Evolutionary conservation across 2,113 vertebrate genomes (phyloP).

Genomic region (Alethe diademata): DNA sequence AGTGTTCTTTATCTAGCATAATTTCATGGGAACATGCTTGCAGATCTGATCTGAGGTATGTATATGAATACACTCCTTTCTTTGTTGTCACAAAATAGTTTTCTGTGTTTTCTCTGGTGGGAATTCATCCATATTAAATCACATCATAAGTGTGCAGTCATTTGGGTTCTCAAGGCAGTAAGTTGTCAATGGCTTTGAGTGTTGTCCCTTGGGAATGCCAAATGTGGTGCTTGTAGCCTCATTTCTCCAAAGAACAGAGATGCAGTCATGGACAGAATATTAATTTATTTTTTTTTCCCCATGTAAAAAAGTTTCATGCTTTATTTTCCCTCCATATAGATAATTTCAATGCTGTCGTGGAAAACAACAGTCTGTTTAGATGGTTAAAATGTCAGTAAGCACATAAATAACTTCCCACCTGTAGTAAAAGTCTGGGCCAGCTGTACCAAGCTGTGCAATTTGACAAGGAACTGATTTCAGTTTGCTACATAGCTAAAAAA

Average conservation of each 20-base stretch:
- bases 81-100: neutral
- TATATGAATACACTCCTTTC: neutral
- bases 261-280: neutral
- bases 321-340: neutral
- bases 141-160: neutral
- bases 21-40: neutral
- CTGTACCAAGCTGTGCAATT: neutral
- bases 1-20: neutral
- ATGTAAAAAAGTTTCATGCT: neutral
- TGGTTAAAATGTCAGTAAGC: neutral
- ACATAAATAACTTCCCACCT: neutral
- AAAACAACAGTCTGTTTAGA: neutral
- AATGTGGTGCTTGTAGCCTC: neutral
- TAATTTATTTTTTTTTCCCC: neutral
- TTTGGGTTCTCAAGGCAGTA: neutral
- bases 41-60: neutral
- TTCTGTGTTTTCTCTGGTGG: neutral
- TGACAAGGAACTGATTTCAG: conserved; percentile 4
- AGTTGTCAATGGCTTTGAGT: neutral
- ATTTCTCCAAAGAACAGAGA: neutral
- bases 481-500: conserved; percentile 10
- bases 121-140: neutral
- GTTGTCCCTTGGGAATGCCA: neutral
- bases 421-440: neutral
- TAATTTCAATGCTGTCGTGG: neutral